A percentile compares a stretch with the other conserved stretches of the same genome.
Conservation (phyloP, 2,113 vertebrate genomes). For the Hystrix cristata region DNA sequence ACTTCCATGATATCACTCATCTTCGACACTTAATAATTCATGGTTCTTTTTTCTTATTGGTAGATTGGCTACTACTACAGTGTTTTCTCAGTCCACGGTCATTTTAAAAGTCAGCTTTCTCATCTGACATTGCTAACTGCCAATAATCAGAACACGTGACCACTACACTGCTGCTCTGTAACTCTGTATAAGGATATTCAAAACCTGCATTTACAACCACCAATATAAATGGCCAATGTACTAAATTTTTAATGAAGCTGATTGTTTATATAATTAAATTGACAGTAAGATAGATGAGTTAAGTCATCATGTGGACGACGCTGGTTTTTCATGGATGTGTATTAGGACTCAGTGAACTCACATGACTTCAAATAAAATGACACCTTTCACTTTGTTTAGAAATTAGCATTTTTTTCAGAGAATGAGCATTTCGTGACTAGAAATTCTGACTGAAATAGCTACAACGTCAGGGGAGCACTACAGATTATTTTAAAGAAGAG, state of each 20-base stretch:
- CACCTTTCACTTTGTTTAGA: not conserved
- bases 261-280: not conserved
- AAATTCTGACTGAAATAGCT: not conserved
- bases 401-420: not conserved
- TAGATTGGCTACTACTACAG: not conserved
- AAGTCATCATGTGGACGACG: not conserved
- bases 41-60: not conserved
- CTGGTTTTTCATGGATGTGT: not conserved
- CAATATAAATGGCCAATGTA: not conserved
- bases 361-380: not conserved
- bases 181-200: not conserved
- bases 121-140: not conserved
- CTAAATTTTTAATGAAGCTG: not conserved
- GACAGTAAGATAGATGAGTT: not conserved
- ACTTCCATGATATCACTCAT: not conserved
- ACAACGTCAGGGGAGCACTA: not conserved
- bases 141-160: not conserved
- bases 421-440: not conserved
- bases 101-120: constrained; percentile 8
- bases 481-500: not conserved
- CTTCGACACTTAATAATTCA: not conserved
- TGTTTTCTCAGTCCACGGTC: not conserved
- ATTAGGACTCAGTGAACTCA: not conserved
- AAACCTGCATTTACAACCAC: not conserved
- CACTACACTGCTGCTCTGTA: not conserved